Evolutionary conservation across 2,113 vertebrate species (phyloP).

Genomic region (Chloebia gouldiae): DNA sequence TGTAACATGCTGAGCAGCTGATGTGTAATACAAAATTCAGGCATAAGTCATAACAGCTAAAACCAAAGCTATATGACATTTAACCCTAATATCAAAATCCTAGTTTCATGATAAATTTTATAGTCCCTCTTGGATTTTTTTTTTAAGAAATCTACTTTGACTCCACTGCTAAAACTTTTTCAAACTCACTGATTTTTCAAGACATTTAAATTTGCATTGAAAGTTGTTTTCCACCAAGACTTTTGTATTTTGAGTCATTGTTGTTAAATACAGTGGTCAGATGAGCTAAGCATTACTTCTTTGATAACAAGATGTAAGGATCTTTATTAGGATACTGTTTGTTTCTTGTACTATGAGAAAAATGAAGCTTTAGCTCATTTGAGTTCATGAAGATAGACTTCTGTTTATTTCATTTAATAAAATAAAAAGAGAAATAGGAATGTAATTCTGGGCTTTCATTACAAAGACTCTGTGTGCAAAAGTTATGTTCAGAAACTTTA

Average conservation of each 20-base stretch:
- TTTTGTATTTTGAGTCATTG: not conserved
- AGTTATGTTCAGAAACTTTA: no score
- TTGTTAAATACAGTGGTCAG: not conserved
- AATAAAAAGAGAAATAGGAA: not conserved
- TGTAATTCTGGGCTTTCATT: not conserved
- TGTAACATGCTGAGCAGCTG: not conserved
- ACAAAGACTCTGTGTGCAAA: not conserved
- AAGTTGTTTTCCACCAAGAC: not conserved
- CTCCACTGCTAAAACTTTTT: not conserved
- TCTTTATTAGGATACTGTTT: not conserved
- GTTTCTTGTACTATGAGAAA: not conserved
- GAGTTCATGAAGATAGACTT: not conserved
- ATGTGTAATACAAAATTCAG: not conserved
- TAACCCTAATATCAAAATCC: not conserved
- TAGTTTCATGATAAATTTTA: not conserved
- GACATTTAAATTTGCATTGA: not conserved
- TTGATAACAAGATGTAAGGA: not conserved
- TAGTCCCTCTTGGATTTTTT: not conserved
- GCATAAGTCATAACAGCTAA: not conserved
- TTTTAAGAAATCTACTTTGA: not conserved
- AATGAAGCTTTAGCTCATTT: not conserved
- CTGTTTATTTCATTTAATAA: not conserved
- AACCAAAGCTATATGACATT: not conserved
- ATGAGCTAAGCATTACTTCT: not conserved
- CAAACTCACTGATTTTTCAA: not conserved